Conservation (phyloP, 2,888 invertebrate species). For the Nomada lathburiana region DNA sequence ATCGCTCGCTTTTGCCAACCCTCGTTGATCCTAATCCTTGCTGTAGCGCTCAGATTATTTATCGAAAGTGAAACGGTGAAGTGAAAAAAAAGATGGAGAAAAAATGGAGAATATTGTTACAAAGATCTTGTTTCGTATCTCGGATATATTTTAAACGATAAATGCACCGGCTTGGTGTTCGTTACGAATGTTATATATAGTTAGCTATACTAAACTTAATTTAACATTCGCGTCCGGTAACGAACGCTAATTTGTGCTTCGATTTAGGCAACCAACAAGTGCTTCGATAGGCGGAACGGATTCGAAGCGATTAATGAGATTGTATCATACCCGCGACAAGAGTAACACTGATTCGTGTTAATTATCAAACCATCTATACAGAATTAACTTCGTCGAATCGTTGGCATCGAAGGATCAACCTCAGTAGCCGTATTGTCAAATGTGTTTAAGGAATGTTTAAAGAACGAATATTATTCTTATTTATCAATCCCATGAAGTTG, state of each 20-base stretch:
- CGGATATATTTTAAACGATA: too few relatives aligned
- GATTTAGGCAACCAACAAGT: neutral
- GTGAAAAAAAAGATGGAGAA: too few relatives aligned
- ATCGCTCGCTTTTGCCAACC: neutral
- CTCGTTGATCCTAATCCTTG: neutral
- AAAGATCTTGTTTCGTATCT: too few relatives aligned
- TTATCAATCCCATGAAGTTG: neutral
- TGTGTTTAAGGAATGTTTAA: neutral
- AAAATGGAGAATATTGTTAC: too few relatives aligned
- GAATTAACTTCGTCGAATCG: neutral
- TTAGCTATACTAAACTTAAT: too few relatives aligned
- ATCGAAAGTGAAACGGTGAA: too few relatives aligned
- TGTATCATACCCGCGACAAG: conserved; percentile 8
- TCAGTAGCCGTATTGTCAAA: neutral
- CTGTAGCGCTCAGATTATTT: too few relatives aligned
- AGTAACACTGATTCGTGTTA: conserved; percentile 37
- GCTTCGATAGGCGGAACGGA: neutral
- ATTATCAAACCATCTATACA: conserved; percentile 26
- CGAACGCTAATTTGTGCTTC: neutral
- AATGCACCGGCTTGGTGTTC: too few relatives aligned
- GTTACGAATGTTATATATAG: too few relatives aligned
- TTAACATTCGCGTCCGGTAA: neutral
- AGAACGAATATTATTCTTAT: neutral
- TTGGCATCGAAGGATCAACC: neutral
- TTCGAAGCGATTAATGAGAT: neutral